Conservation (phyloP, 1,140 invertebrate genomes). For the Neuroterus valhalla region DNA sequence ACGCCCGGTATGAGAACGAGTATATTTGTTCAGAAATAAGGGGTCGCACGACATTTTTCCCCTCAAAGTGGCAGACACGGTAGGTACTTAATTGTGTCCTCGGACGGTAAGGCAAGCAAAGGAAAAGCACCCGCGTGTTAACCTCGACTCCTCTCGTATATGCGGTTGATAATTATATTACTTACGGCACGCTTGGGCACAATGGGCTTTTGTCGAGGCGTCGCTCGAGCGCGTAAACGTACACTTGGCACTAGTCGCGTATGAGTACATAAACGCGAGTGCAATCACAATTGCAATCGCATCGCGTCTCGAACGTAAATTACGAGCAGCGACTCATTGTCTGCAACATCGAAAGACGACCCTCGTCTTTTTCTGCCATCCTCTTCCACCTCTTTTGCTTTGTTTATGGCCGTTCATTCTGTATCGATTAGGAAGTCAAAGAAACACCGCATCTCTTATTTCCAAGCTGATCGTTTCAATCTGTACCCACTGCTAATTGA, state of each 20-base stretch:
- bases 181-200: constrained; percentile 56
- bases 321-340: constrained; percentile 55
- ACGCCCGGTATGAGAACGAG: neutral
- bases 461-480: neutral
- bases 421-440: neutral
- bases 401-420: constrained; percentile 9
- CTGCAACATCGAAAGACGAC: constrained; percentile 2
- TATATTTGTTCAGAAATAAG: neutral
- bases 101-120: constrained; percentile 47
- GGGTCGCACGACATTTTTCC: neutral
- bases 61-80: constrained; percentile 33
- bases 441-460: neutral
- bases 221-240: constrained; percentile 50
- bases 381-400: constrained; percentile 32
- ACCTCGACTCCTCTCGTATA: constrained; percentile 54
- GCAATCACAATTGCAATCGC: constrained; percentile 44
- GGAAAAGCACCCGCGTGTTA: constrained; percentile 56
- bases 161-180: constrained; percentile 66
- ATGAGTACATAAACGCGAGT: constrained; percentile 19
- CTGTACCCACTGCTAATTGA: constrained; percentile 11
- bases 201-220: constrained; percentile 64
- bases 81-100: constrained; percentile 65
- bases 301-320: constrained; percentile 44
- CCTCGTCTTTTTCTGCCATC: constrained; percentile 2
- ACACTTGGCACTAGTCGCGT: constrained; percentile 49